Base-by-base conservation (phyloP, 2,113 vertebrate genomes). In the Mobula hypostoma region DNA sequence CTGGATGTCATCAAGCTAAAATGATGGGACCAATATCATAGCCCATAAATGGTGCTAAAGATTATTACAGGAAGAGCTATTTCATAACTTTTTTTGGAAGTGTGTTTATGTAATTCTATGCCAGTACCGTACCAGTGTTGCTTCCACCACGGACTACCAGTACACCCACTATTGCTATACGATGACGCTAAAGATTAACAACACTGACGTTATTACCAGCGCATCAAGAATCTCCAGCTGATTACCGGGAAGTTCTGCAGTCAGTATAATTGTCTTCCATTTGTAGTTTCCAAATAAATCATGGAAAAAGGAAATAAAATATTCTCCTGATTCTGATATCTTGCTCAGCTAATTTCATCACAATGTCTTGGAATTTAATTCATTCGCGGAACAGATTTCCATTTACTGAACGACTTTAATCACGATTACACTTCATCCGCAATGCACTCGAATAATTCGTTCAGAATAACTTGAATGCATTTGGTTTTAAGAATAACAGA, bases 221-320 rank as follows among this genome's bases (percentile, higher is more conserved):
- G 27, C 77, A 79, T 79, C 77, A 36, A 79, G 2, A 68, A 17
- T 7, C 58, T 90, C 29, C 85, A 90, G 85, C 85, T 90, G 85
- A 90, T 90, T 66, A 66, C 61, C 58, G 63, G n/a, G 85, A 90
- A 90, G 32, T 90, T 90, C 58, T n/a, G 5, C 85, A 68, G 85
- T 17, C 58, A 15, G 14, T 87, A 12, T 4, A 87, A 29, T 63
- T 58, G 56, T 56, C 61, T n/a, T 63, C 24, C 82, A 58, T 87
- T 12, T 85, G 5, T 87, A 88, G 5, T 88, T 63, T 15, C 29
- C 63, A 88, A 88, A 88, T 12, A 85, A 58, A n/a, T n/a, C 24
- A 17, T 66, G 61, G n/a, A 15, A 32, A 90, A 85, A 21, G 27
- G 14, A n/a, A n/a, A 7, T 48, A 83, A 83, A 56, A 58, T 17